Conservation (phyloP, 2,888 invertebrate species). For the Leucoma salicis region DNA sequence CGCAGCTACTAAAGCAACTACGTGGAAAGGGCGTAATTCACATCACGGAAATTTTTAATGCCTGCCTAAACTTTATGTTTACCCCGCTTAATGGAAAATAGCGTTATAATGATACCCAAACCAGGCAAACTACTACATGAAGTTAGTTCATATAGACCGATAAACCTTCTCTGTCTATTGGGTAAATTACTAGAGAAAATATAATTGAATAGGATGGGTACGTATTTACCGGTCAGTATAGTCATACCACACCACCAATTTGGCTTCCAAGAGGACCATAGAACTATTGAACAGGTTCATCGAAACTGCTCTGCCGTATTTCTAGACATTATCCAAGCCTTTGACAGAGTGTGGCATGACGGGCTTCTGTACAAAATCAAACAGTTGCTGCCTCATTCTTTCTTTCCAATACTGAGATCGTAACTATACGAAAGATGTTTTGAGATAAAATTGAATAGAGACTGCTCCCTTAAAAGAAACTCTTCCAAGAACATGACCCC, state of each 20-base stretch:
- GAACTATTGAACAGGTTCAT: background rate
- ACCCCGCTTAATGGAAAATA: conserved; percentile 3
- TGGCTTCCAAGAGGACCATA: background rate
- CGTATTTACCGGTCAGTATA: background rate
- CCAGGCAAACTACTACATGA: conserved; percentile 2
- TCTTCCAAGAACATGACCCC: no score
- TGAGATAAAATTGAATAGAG: background rate
- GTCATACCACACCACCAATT: background rate
- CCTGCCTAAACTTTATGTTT: background rate
- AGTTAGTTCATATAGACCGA: background rate
- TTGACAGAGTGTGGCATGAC: conserved; percentile 2
- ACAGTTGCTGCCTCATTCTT: no score
- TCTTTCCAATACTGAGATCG: no score
- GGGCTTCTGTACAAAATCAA: background rate
- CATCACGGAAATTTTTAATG: background rate
- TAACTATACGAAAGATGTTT: no score
- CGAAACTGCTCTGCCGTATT: conserved; percentile 1
- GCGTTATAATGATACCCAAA: conserved; percentile 7
- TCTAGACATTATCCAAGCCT: no score
- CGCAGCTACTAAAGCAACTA: background rate
- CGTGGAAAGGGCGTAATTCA: background rate
- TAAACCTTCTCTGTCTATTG: background rate
- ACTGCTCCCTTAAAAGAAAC: background rate
- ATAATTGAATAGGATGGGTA: background rate
- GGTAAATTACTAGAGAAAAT: no score